Evolutionary conservation across 2,113 vertebrate genomes (phyloP), one percentile per base, ranked within the genome.

Genomic region (Cnemophilus loriae): DNA sequence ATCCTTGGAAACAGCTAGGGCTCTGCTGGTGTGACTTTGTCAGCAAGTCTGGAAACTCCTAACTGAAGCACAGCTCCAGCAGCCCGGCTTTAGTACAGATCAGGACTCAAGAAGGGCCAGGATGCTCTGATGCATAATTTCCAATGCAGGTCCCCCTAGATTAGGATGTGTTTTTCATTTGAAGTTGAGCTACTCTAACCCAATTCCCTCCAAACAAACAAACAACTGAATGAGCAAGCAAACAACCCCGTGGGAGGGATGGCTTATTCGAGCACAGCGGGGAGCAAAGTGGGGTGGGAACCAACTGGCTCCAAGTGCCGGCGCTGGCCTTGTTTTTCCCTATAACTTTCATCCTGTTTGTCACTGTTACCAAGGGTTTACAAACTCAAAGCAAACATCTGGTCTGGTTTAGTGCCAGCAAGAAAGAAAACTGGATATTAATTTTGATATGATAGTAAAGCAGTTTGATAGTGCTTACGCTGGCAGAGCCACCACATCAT

Each of bases 391-490:
- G 77, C 64, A 63, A 92, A 97, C 93, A 96, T 96, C 90, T 97
- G 92, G 78, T 86, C 60, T 30, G 20, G 67, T 81, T 95, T 90
- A 95, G 94, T 92, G 61, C 41, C 83, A 80, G 59, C 65, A 68
- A 76, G 84, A 95, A 96, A 70, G 59, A 96, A 94, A 95, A 80
- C 59, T 59, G 89, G 83, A 41, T 82, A 94, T 95, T 87, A 94
- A 84, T 91, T 94, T 80, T 96, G 89, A 92, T 91, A 97, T 95
- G 83, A 78, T 26, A 87, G 23, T 89, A 75, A 96, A 89, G 52
- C 49, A 16, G 59, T 68, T 93, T 94, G 87, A 63, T 95, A 67
- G 65, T 7, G 11, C 57, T 84, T 39, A 68, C 0, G 2, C 52
- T 91, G 83, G 85, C 70, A 70, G 49, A 86, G 61, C 75, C 7